Conservation (phyloP, 2,888 invertebrate species). For the Deilephila porcellus region DNA sequence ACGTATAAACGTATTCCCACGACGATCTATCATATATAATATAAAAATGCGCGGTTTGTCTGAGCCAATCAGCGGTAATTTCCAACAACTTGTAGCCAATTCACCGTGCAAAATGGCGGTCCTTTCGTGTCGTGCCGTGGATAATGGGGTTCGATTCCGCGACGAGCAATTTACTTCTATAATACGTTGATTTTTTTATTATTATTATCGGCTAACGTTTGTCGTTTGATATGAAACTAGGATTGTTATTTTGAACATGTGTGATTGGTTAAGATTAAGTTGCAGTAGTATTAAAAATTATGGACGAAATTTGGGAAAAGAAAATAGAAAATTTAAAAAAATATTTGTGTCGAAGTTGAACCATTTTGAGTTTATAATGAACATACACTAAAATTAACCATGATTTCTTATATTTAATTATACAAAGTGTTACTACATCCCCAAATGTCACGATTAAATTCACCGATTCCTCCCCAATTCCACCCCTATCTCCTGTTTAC, state of each 20-base stretch:
- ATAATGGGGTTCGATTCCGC: constrained; percentile 40
- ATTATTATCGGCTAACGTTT: constrained; percentile 23
- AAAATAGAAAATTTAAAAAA: no score
- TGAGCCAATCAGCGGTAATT: constrained; percentile 25
- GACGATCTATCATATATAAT: constrained; percentile 23
- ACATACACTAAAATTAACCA: no score
- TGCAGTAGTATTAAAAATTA: no score
- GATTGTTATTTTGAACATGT: not conserved
- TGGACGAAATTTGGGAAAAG: no score
- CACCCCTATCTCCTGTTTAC: constrained; percentile 37
- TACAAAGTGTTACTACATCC: not conserved
- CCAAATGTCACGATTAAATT: not conserved
- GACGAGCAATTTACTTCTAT: constrained; percentile 36
- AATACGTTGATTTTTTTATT: constrained; percentile 34
- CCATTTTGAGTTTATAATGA: no score
- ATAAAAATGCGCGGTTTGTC: constrained; percentile 8
- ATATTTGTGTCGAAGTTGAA: no score
- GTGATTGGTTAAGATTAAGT: not conserved
- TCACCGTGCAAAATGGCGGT: constrained; percentile 27
- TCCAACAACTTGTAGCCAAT: constrained; percentile 11
- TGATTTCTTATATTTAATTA: no score
- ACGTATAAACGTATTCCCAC: not conserved
- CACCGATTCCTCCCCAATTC: constrained; percentile 3
- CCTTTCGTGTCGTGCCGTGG: constrained; percentile 36
- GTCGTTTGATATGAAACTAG: constrained; percentile 24